Conservation (phyloP, 1,140 invertebrate genomes). For the Euschistus heros region DNA sequence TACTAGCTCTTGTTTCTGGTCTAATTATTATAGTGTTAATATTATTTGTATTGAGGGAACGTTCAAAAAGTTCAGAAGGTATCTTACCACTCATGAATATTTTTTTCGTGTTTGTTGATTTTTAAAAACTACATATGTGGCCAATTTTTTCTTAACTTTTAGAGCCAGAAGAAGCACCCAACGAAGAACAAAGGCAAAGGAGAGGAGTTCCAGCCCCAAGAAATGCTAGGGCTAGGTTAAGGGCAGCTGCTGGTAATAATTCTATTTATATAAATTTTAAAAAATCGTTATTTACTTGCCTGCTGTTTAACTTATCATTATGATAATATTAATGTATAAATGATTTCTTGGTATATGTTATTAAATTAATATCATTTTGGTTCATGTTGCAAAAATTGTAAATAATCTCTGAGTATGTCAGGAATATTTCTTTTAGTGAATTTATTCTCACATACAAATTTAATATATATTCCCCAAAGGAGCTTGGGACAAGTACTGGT, state of each 20-base stretch:
- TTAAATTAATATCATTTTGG: too few species aligned
- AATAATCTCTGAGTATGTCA: too few species aligned
- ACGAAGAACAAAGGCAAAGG: constrained; percentile 3
- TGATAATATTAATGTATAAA: too few species aligned
- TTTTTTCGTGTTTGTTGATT: neutral
- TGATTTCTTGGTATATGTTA: too few species aligned
- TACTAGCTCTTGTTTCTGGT: constrained; percentile 25
- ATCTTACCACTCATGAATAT: neutral
- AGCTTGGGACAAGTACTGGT: too few species aligned
- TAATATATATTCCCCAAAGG: too few species aligned
- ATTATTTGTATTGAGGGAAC: constrained; percentile 21
- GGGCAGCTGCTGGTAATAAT: constrained; percentile 20
- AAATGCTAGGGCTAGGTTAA: constrained; percentile 25
- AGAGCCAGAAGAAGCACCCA: constrained; percentile 10
- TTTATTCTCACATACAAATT: too few species aligned
- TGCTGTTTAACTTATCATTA: too few species aligned
- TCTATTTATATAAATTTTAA: too few species aligned
- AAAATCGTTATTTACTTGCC: too few species aligned
- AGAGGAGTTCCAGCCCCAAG: constrained; percentile 18
- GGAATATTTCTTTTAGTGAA: too few species aligned
- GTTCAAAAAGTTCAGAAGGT: neutral
- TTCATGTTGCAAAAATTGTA: too few species aligned
- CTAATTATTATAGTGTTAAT: constrained; percentile 26
- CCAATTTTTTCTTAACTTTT: neutral
- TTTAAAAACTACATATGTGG: neutral